phyloP scores from a whole-genome alignment of 2,888 invertebrate species.

The Syrista parreyssii region DNA sequence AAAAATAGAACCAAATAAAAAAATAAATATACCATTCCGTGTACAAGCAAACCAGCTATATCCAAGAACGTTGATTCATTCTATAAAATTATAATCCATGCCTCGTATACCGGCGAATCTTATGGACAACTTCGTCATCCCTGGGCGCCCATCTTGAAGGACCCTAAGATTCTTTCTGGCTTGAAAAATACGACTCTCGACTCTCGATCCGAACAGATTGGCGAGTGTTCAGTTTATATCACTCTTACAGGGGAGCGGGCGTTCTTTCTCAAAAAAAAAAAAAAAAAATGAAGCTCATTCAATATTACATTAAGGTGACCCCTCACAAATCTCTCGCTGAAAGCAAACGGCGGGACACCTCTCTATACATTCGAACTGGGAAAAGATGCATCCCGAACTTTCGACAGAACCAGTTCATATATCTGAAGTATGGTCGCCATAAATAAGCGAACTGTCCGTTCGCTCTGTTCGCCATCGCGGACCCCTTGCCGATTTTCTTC shows the following conservation, averaged over 20 bases:
- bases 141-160: background rate
- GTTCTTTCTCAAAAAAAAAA: constrained; percentile 4
- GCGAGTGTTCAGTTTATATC: constrained; percentile 24
- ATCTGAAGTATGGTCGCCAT: constrained; percentile 66
- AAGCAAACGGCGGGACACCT: constrained; percentile 50
- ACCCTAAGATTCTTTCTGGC: background rate
- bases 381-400: constrained; percentile 65
- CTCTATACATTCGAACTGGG: constrained; percentile 59
- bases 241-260: background rate
- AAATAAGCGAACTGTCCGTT: constrained; percentile 65
- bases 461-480: constrained; percentile 57
- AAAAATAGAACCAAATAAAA: no score
- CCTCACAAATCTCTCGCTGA: constrained; percentile 59
- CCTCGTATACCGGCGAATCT: background rate
- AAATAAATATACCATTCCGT: background rate
- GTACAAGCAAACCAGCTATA: background rate
- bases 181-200: background rate
- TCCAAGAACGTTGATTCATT: background rate
- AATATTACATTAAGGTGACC: constrained; percentile 57
- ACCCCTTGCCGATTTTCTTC: background rate
- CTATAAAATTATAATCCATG: background rate
- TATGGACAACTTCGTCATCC: background rate
- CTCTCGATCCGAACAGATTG: constrained; percentile 8
- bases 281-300: constrained; percentile 51
- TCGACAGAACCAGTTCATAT: constrained; percentile 67